phyloP scores from a whole-genome alignment of 2,113 vertebrate species.

The Dolichotis patagonum region DNA sequence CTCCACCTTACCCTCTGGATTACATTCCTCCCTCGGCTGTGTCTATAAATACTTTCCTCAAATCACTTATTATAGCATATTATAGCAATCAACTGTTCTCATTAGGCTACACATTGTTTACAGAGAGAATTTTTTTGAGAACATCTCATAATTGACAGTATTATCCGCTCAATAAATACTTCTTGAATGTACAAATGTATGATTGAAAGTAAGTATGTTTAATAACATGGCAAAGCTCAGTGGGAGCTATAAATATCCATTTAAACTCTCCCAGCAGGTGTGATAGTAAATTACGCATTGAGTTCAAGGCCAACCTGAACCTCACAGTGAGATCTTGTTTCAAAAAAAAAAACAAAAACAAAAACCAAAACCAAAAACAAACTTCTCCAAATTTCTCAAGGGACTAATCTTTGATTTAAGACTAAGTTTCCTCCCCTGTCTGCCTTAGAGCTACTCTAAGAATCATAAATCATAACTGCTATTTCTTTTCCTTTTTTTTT shows the following conservation, averaged over 20 bases:
- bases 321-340: background rate
- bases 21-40: background rate
- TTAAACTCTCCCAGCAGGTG: background rate
- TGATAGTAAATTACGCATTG: background rate
- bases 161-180: slow-evolving; percentile 37
- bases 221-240: slow-evolving; percentile 36
- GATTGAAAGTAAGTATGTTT: slow-evolving; percentile 36
- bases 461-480: background rate
- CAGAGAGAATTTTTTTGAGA: background rate
- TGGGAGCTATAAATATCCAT: background rate
- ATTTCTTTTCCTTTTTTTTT: background rate
- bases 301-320: background rate
- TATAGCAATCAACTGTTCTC: background rate
- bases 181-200: slow-evolving; percentile 21
- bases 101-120: slow-evolving; percentile 6
- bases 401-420: slow-evolving; percentile 23
- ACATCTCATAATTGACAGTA: background rate
- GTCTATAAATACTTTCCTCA: background rate
- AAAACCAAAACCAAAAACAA: background rate
- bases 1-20: background rate
- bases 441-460: background rate
- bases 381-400: background rate
- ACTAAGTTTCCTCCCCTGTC: background rate
- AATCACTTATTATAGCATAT: background rate
- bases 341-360: background rate